Base-by-base conservation (phyloP, 1,140 invertebrate species). In the Nymphalis io region DNA sequence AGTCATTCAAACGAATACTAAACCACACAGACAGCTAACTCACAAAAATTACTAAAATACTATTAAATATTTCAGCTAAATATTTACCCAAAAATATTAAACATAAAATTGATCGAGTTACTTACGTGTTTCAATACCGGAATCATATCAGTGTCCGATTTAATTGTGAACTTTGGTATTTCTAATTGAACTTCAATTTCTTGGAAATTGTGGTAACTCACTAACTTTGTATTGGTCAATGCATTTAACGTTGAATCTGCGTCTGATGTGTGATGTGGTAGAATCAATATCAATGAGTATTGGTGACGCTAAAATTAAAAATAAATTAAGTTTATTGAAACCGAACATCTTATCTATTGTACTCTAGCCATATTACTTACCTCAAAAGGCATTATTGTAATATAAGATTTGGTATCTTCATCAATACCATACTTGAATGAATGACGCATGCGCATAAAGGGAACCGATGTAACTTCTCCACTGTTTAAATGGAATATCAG, bases 161-260 rank as follows among this genome's bases (percentile, higher is more conserved):
- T 93, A 2, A 96, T 85, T 18, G 88, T 93, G 76, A 96, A 96
- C 79, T 93, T 94, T 0, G 96, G 96, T 21, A 96, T 75, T 55
- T 92, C 83, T 4, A 96, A 74, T n/a, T 90, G 74, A 0, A 95
- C 84, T 75, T 95, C 93, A 18, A 83, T 77, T 18, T 87, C 77
- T 11, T 92, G 76, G 59, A 83, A 88, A 12, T 84, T 81, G 0
- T 94, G 72, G 20, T 95, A 92, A 5, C 73, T 74, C 2, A 87
- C 74, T 1, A 93, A 81, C 55, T 94, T 79, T 71, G 93, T 92
- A 42, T 87, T 83, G 0, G 90, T 90, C 20, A 95, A 68, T 15
- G 84, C 81, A 1, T 84, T 60, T 8, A 94, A 75, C 1, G 86
- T 57, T 12, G 72, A 59, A 8, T 82, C 74, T 0, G 86, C 73